phyloP scores from a whole-genome alignment of 2,797 vertebrate species.

The Clarias fuscus region DNA sequence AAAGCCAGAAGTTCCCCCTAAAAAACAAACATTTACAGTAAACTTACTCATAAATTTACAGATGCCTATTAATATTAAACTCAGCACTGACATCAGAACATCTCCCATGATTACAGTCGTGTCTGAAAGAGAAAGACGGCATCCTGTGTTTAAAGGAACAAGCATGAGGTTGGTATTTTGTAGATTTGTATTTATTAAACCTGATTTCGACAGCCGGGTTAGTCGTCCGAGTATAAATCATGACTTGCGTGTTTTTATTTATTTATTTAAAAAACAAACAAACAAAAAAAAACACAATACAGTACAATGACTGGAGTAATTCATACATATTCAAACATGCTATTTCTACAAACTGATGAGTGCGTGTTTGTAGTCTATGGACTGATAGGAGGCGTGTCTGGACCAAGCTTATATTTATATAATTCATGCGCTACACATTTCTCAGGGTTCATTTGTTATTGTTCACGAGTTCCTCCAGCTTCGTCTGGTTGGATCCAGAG shows the following conservation, averaged over 20 bases:
- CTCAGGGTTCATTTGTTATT: slow-evolving; percentile 19
- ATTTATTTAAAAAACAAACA: not conserved
- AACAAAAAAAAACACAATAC: not conserved
- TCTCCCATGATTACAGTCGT: no score
- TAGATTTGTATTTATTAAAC: slow-evolving; percentile 41
- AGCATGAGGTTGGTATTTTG: not conserved
- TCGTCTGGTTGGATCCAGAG: slow-evolving; percentile 56
- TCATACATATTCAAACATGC: slow-evolving; percentile 14
- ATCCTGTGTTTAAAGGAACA: not conserved
- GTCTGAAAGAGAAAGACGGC: no score
- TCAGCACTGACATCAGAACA: no score
- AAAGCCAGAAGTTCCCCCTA: no score
- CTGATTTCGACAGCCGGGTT: not conserved
- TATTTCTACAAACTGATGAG: slow-evolving; percentile 18
- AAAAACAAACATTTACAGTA: no score
- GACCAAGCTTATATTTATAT: not conserved
- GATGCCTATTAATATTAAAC: no score
- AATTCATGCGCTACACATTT: slow-evolving; percentile 14
- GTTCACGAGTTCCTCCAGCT: slow-evolving; percentile 53
- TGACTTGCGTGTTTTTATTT: not conserved
- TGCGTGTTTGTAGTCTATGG: slow-evolving; percentile 17
- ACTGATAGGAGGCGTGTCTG: not conserved
- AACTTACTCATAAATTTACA: no score
- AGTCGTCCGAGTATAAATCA: not conserved
- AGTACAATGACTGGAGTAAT: not conserved